Conservation (phyloP, 2,797 vertebrate genomes). For the Staurois parvus region DNA sequence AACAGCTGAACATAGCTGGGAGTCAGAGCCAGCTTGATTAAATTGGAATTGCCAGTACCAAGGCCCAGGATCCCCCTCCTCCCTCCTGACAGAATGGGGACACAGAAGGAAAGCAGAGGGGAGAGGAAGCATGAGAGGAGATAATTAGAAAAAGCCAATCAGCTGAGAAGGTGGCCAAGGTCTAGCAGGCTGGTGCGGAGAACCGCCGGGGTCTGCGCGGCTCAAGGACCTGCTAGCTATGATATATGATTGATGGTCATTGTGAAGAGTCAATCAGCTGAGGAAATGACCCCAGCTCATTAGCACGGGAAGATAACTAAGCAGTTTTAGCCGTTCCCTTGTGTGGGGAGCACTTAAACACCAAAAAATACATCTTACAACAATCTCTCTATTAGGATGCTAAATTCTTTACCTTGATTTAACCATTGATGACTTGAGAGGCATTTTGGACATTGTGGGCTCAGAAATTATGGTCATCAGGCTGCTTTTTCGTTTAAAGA, state of each 20-base stretch:
- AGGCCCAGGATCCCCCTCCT: slow-evolving; percentile 8
- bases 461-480: neutral
- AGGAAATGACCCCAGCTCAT: slow-evolving; percentile 39
- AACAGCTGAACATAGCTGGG: slow-evolving; percentile 37
- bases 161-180: slow-evolving; percentile 48
- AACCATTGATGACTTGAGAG: neutral
- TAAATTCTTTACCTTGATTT: neutral
- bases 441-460: neutral
- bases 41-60: slow-evolving; percentile 44
- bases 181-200: slow-evolving; percentile 30
- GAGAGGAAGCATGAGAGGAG: slow-evolving; percentile 52
- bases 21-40: slow-evolving; percentile 40
- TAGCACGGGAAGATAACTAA: slow-evolving; percentile 44
- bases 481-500: too few species aligned
- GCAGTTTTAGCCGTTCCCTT: slow-evolving; percentile 6
- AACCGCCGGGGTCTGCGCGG: slow-evolving; percentile 3
- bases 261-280: slow-evolving; percentile 52
- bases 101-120: slow-evolving; percentile 49
- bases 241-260: slow-evolving; percentile 54
- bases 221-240: slow-evolving; percentile 31
- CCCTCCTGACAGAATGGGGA: slow-evolving; percentile 42
- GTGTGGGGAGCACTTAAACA: neutral
- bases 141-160: slow-evolving; percentile 57
- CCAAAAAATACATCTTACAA: neutral
- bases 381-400: neutral